Evolutionary conservation across 1,140 invertebrate genomes (phyloP).

Genomic region (Caenorhabditis remanei): DNA sequence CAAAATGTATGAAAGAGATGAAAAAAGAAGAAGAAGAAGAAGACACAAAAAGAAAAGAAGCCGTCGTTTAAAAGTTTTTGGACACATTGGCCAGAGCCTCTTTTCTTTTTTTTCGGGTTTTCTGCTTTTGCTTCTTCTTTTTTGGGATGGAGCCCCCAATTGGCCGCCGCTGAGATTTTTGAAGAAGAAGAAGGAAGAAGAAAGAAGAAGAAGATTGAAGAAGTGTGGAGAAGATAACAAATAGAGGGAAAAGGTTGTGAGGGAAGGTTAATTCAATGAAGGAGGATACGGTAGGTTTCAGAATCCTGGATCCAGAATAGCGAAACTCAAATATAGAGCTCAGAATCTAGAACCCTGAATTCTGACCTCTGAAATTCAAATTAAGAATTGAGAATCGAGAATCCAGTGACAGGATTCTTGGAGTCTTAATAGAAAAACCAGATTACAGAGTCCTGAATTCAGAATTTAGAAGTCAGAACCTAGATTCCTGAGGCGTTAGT

Average conservation of each 20-base stretch:
- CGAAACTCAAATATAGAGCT: no score
- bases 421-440: no score
- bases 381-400: no score
- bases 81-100: slow-evolving; percentile 1
- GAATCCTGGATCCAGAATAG: no score
- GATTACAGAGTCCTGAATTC: no score
- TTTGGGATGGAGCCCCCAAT: neutral
- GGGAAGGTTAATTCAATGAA: no score
- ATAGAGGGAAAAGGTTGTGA: neutral
- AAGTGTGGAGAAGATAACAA: neutral
- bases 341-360: no score
- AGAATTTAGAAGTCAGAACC: no score
- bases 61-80: slow-evolving; percentile 38
- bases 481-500: no score
- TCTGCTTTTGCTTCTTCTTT: neutral
- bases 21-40: slow-evolving; percentile 12
- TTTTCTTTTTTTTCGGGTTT: slow-evolving; percentile 9
- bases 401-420: no score
- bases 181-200: neutral
- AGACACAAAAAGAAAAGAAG: neutral
- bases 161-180: neutral
- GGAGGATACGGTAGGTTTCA: no score
- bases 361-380: no score
- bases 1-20: neutral
- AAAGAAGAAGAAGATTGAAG: neutral